phyloP scores from a whole-genome alignment of 2,888 invertebrate genomes.

The Synanthedon formicaeformis region DNA sequence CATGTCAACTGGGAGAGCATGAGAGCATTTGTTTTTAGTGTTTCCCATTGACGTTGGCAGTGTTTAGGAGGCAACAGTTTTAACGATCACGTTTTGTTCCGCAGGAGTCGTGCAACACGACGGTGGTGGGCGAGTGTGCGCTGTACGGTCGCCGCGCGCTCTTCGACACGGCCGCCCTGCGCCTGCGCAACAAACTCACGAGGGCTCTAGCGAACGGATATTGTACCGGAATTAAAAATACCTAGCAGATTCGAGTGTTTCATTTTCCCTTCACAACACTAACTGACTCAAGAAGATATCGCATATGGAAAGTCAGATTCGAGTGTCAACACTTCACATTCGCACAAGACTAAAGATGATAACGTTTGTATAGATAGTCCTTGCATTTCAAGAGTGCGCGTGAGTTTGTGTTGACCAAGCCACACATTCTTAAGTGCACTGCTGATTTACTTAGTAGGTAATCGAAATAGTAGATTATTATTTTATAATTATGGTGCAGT shows the following conservation, averaged over 20 bases:
- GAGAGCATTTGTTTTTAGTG: not conserved
- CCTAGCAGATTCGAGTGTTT: slow-evolving; percentile 12
- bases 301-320: too few relatives aligned
- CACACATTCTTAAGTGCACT: too few relatives aligned
- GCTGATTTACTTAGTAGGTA: too few relatives aligned
- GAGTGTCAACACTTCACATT: too few relatives aligned
- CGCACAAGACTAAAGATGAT: too few relatives aligned
- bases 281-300: not conserved
- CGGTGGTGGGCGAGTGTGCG: slow-evolving; percentile 50
- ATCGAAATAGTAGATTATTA: too few relatives aligned
- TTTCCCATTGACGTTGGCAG: not conserved
- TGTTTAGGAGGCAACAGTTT: not conserved
- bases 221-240: slow-evolving; percentile 41
- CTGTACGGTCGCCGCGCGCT: slow-evolving; percentile 40
- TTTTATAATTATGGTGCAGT: too few relatives aligned
- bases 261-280: slow-evolving; percentile 4
- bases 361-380: too few relatives aligned
- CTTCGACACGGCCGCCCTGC: slow-evolving; percentile 44
- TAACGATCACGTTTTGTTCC: not conserved
- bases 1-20: not conserved
- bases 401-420: too few relatives aligned
- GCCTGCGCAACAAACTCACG: slow-evolving; percentile 32
- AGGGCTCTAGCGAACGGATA: slow-evolving; percentile 30
- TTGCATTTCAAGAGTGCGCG: too few relatives aligned
- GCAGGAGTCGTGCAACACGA: slow-evolving; percentile 62